Evolutionary conservation across 2,797 vertebrate genomes (phyloP).

Genomic region (Lophotriccus pileatus): DNA sequence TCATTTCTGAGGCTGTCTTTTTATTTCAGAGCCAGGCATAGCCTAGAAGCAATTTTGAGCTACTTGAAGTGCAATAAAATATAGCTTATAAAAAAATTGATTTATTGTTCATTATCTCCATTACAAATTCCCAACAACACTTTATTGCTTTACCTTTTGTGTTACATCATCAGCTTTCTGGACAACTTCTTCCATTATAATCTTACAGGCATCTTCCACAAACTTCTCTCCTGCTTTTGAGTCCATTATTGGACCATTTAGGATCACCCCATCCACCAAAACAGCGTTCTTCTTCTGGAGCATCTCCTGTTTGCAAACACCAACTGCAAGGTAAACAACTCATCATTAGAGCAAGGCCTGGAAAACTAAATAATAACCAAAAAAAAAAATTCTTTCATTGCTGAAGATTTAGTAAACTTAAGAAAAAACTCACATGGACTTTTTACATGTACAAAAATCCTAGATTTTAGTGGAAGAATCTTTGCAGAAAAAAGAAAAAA

Average conservation of each 20-base stretch:
- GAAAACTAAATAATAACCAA: neutral
- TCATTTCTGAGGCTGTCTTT: neutral
- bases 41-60: neutral
- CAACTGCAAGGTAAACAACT: constrained; percentile 64
- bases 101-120: neutral
- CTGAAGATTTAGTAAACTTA: neutral
- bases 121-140: neutral
- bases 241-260: constrained; percentile 78
- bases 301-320: constrained; percentile 48
- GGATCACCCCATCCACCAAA: constrained; percentile 74
- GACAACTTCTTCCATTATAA: constrained; percentile 83
- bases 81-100: neutral
- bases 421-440: neutral
- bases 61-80: neutral
- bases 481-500: neutral
- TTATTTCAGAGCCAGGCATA: neutral
- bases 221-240: constrained; percentile 77
- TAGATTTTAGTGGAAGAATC: neutral
- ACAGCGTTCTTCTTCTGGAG: constrained; percentile 67
- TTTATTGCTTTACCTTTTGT: constrained; percentile 77
- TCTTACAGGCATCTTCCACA: constrained; percentile 78
- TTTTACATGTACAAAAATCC: neutral
- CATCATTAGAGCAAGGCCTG: neutral
- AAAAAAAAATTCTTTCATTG: neutral
- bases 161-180: constrained; percentile 79